Percentiles rank a stretch among this genome's conserved stretches.
Evolutionary conservation across 2,113 vertebrate species (phyloP).

Genomic region (Oxyura jamaicensis): DNA sequence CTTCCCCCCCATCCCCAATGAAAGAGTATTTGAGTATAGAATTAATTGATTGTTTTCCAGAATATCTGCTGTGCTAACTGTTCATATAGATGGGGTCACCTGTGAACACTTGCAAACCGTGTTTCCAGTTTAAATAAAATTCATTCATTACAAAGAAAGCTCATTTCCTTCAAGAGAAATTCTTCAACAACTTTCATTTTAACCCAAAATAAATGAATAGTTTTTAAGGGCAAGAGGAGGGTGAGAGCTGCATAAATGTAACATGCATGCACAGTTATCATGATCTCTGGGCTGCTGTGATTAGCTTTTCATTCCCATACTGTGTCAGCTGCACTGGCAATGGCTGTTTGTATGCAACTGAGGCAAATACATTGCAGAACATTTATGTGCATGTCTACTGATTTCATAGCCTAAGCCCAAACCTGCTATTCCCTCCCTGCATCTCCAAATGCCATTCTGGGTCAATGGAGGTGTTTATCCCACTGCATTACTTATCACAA

Average conservation of each 20-base stretch:
- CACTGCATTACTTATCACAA: not conserved
- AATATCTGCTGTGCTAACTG: constrained; percentile 7
- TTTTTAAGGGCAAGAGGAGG: constrained; percentile 47
- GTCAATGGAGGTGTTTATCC: not conserved
- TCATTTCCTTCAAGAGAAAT: constrained; percentile 16
- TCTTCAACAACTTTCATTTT: not conserved
- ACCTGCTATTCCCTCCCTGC: not conserved
- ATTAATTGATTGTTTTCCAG: not conserved
- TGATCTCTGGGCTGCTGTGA: not conserved
- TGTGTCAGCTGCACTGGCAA: not conserved
- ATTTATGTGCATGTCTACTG: not conserved
- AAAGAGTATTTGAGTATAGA: not conserved
- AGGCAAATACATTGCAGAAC: constrained; percentile 1
- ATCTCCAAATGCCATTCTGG: not conserved
- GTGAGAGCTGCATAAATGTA: constrained; percentile 14
- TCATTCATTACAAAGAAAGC: not conserved
- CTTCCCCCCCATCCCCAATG: not conserved
- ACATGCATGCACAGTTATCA: constrained; percentile 10
- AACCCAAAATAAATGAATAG: not conserved
- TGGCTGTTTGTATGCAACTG: constrained; percentile 1
- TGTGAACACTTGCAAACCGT: not conserved
- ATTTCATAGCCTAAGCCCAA: not conserved
- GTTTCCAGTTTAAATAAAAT: constrained; percentile 17
- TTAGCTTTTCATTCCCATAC: not conserved
- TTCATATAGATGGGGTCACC: constrained; percentile 6